phyloP scores from a whole-genome alignment of 1,140 invertebrate genomes.

The Heliconius melpomene region DNA sequence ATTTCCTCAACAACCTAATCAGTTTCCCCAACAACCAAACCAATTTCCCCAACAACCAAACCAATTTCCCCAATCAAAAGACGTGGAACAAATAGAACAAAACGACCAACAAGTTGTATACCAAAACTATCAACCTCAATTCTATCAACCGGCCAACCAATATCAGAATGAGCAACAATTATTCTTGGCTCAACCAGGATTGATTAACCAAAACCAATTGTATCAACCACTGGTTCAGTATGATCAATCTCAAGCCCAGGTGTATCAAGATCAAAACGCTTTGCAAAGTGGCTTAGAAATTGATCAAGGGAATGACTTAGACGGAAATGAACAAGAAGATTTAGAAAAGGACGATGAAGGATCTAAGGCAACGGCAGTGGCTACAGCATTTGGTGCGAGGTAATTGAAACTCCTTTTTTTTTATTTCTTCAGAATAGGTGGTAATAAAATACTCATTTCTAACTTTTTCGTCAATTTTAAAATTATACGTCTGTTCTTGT shows the following conservation, averaged over 20 bases:
- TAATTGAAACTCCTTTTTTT: slow-evolving; percentile 40
- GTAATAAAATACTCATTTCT: too few relatives aligned
- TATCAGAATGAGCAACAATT: slow-evolving; percentile 47
- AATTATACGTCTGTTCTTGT: too few relatives aligned
- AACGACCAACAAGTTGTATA: slow-evolving; percentile 42
- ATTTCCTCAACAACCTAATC: slow-evolving; percentile 37
- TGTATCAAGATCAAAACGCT: slow-evolving; percentile 55
- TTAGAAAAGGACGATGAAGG: slow-evolving; percentile 51
- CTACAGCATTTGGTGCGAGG: slow-evolving; percentile 73
- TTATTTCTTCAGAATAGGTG: too few relatives aligned
- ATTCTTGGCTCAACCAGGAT: slow-evolving; percentile 39
- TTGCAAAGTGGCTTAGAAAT: slow-evolving; percentile 69
- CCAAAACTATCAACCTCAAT: slow-evolving; percentile 45
- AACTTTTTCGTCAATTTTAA: too few relatives aligned
- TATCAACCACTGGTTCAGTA: slow-evolving; percentile 47
- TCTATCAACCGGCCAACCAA: slow-evolving; percentile 46
- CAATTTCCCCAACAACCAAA: slow-evolving; percentile 41
- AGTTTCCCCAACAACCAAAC: slow-evolving; percentile 36
- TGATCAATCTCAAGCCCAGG: slow-evolving; percentile 41
- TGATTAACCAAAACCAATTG: slow-evolving; percentile 50
- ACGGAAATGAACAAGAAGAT: slow-evolving; percentile 51
- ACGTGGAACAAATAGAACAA: slow-evolving; percentile 44
- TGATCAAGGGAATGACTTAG: slow-evolving; percentile 66
- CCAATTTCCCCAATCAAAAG: slow-evolving; percentile 38
- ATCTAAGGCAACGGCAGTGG: slow-evolving; percentile 58